These are phyloP conservation scores for Pentalonia nigronervosa DNA, from an alignment of 1,140 invertebrate species.

Conservation along the genomic window DNA sequence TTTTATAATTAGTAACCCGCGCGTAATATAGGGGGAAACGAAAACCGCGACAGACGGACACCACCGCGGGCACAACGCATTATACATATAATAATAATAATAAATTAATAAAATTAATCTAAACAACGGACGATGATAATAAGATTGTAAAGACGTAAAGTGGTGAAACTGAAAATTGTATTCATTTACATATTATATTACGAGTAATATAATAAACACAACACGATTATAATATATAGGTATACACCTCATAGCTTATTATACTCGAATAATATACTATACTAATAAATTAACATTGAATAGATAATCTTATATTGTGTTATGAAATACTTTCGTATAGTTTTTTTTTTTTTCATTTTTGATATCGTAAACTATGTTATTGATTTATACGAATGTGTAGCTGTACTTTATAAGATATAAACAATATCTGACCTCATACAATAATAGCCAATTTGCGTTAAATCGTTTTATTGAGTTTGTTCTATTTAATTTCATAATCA, in stretches of 20 bases:
- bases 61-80: not conserved
- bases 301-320: not conserved
- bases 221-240: not conserved
- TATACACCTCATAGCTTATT: not conserved
- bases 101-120: conserved; percentile 21
- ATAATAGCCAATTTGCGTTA: no score
- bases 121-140: not conserved
- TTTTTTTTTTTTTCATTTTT: no score
- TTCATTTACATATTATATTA: conserved; percentile 12
- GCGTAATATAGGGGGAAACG: not conserved
- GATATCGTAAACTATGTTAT: not conserved
- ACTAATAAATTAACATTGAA: not conserved
- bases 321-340: not conserved
- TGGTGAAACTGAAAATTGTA: not conserved
- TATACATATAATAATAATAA: not conserved
- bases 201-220: not conserved
- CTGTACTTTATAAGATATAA: no score
- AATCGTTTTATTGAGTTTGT: no score
- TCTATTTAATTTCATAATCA: no score
- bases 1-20: not conserved
- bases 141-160: not conserved
- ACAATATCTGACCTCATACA: no score
- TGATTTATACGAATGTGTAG: not conserved
- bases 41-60: not conserved
- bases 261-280: not conserved